Evolutionary conservation across 2,888 invertebrate genomes (phyloP).

Genomic region (Mythimna pallens): DNA sequence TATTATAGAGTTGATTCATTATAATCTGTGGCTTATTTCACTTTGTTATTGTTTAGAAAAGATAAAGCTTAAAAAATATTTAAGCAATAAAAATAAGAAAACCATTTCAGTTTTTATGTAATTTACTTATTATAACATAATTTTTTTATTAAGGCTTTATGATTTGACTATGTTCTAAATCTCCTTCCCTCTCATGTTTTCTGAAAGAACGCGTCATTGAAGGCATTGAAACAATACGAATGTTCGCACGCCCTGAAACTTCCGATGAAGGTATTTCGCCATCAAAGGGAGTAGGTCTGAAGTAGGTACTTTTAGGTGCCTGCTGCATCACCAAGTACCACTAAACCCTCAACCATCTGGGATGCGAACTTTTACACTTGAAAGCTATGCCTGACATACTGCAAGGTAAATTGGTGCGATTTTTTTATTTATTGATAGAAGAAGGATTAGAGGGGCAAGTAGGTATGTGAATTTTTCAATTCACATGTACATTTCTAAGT

Average conservation of each 20-base stretch:
- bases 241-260: conserved; percentile 18
- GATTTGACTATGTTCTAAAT: not conserved
- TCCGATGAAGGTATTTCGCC: conserved; percentile 22
- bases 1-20: conserved; percentile 18
- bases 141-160: no score
- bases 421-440: not conserved
- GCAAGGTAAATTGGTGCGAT: not conserved
- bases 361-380: not conserved
- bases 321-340: conserved; percentile 8
- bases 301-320: not conserved
- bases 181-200: not conserved
- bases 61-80: not conserved
- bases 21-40: conserved; percentile 9
- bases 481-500: no score
- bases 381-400: not conserved
- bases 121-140: no score
- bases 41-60: conserved; percentile 1
- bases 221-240: conserved; percentile 27
- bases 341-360: conserved; percentile 7
- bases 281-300: conserved; percentile 16
- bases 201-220: conserved; percentile 24
- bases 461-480: no score
- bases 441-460: no score
- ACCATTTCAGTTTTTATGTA: not conserved
- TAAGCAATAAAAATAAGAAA: not conserved